Conservation (phyloP, 2,113 vertebrate species). For the Chrysochloris asiatica region DNA sequence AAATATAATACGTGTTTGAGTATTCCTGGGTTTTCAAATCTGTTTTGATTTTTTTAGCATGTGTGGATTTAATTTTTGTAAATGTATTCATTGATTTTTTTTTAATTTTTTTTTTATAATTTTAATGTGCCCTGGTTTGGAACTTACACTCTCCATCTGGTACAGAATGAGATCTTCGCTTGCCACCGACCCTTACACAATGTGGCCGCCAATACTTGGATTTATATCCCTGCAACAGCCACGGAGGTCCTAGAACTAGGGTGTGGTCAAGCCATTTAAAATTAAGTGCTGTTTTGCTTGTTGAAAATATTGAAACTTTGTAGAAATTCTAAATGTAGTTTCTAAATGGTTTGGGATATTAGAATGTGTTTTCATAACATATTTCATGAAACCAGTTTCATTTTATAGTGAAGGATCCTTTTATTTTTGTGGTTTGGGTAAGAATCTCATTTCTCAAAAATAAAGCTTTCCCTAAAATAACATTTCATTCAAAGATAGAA, state of each 20-base stretch:
- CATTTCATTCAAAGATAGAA: not conserved
- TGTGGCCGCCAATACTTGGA: not conserved
- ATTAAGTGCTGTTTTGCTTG: not conserved
- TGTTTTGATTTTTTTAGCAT: not conserved
- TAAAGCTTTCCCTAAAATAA: not conserved
- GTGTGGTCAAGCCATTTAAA: not conserved
- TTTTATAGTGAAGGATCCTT: constrained; percentile 37
- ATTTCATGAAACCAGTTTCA: constrained; percentile 26
- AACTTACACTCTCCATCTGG: not conserved
- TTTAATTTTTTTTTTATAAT: too few relatives aligned
- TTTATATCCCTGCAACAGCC: not conserved
- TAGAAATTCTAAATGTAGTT: not conserved
- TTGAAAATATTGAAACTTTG: constrained; percentile 6
- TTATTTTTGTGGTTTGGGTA: not conserved
- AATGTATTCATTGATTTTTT: too few relatives aligned
- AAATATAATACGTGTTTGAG: not conserved
- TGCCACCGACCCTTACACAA: not conserved
- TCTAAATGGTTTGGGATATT: not conserved
- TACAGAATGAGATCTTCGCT: not conserved
- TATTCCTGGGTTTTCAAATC: not conserved
- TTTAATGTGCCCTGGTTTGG: not conserved
- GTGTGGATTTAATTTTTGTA: not conserved
- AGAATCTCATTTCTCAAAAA: not conserved
- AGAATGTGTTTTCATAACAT: not conserved
- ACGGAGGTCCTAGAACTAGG: not conserved